Percentiles rank a stretch among this genome's conserved stretches.
Evolutionary conservation across 2,888 invertebrate genomes (phyloP).

Genomic region (Amitus sp.): DNA sequence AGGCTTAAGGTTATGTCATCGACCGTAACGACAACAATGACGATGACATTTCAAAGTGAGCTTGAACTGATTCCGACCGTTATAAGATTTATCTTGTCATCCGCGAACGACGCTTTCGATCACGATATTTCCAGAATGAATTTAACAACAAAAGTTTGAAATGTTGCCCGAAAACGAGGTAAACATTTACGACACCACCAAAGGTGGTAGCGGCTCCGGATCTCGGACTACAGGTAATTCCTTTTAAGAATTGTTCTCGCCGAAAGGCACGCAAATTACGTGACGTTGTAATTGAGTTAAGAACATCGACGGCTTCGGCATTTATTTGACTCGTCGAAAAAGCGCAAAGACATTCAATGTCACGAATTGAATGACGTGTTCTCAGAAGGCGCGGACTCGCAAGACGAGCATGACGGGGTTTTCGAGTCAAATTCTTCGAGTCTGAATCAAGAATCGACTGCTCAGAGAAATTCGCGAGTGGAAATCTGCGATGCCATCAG

Average conservation of each 20-base stretch:
- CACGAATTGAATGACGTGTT: constrained; percentile 5
- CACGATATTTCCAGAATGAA: constrained; percentile 47
- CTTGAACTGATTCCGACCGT: too few species aligned
- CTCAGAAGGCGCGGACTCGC: constrained; percentile 55
- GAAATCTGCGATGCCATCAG: constrained; percentile 61
- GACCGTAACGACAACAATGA: too few species aligned
- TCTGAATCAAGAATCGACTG: constrained; percentile 53
- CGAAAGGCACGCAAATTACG: not conserved
- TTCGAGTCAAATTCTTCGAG: constrained; percentile 49
- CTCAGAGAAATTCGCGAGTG: constrained; percentile 54
- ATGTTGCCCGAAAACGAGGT: constrained; percentile 59
- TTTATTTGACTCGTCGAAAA: too few species aligned
- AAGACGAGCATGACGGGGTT: constrained; percentile 56
- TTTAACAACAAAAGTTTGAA: constrained; percentile 43
- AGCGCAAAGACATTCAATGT: too few species aligned
- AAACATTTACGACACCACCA: constrained; percentile 56
- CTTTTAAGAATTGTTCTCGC: not conserved
- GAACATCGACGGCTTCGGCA: constrained; percentile 51
- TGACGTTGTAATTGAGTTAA: not conserved
- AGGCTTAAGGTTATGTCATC: too few species aligned
- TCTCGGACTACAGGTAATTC: too few species aligned
- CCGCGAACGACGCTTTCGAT: too few species aligned
- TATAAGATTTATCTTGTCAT: too few species aligned
- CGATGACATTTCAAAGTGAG: too few species aligned
- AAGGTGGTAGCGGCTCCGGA: too few species aligned